Conservation (phyloP, 37 sponge, comb jelly and placozoan species). For the Beroe ovata region DNA sequence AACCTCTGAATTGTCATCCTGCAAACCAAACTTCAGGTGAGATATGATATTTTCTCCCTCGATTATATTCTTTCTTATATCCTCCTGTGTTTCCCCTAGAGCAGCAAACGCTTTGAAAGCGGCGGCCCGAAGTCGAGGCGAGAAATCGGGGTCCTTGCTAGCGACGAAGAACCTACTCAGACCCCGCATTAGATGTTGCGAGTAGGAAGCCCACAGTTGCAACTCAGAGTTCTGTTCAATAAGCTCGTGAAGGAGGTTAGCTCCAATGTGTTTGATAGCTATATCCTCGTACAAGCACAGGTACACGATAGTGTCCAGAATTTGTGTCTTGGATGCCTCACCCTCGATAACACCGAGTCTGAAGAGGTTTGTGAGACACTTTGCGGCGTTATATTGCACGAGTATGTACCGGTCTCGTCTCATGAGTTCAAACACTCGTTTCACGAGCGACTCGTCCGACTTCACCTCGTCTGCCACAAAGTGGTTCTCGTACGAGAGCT, state of each 20-base stretch:
- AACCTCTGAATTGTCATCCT: slow-evolving; percentile 55
- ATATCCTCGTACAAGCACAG: slow-evolving; percentile 26
- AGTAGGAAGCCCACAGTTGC: slow-evolving; percentile 65
- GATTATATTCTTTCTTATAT: slow-evolving; percentile 52
- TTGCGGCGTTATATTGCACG: slow-evolving; percentile 53
- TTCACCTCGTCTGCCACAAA: slow-evolving; percentile 25
- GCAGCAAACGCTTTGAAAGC: slow-evolving; percentile 65
- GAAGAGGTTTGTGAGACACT: slow-evolving; percentile 65
- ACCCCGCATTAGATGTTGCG: slow-evolving; percentile 48
- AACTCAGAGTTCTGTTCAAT: slow-evolving; percentile 65
- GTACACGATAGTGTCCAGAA: slow-evolving; percentile 57
- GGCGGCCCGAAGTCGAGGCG: slow-evolving; percentile 19
- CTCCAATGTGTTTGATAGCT: slow-evolving; percentile 50
- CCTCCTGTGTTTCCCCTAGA: slow-evolving; percentile 59
- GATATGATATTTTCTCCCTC: slow-evolving; percentile 64
- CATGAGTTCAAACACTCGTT: slow-evolving; percentile 31
- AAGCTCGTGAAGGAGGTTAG: slow-evolving; percentile 45
- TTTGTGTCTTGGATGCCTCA: slow-evolving; percentile 23
- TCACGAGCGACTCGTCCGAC: not conserved
- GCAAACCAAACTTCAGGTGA: slow-evolving; percentile 50
- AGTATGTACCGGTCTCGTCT: slow-evolving; percentile 31
- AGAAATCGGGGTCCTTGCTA: slow-evolving; percentile 45
- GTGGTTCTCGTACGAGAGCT: slow-evolving; percentile 28
- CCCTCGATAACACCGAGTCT: slow-evolving; percentile 9
- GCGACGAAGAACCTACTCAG: slow-evolving; percentile 47